Conservation (phyloP, 1,140 invertebrate species). For the Bombus huntii region DNA sequence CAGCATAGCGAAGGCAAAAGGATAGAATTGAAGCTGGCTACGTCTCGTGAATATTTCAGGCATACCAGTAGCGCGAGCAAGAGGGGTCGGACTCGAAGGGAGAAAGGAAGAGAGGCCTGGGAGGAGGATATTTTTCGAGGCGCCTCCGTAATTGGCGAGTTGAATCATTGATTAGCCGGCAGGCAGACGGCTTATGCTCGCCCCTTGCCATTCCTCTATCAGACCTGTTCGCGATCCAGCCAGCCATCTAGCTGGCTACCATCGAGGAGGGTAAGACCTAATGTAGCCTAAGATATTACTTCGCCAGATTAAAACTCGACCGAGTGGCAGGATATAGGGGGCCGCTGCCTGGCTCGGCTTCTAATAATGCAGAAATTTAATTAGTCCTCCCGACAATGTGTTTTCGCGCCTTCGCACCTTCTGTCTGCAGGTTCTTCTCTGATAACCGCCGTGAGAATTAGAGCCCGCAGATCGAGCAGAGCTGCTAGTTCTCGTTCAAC, state of each 20-base stretch:
- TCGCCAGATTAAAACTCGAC: conserved; percentile 71
- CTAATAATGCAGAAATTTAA: conserved; percentile 74
- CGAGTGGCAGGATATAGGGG: conserved; percentile 52
- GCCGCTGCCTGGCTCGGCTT: conserved; percentile 25
- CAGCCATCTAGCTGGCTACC: conserved; percentile 26
- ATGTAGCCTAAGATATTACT: conserved; percentile 76
- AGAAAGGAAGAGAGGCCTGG: conserved; percentile 15
- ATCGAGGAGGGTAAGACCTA: conserved; percentile 61
- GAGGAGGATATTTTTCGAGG: conserved; percentile 72
- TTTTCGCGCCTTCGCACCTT: conserved; percentile 60
- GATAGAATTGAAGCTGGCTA: conserved; percentile 59
- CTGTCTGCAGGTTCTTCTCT: not conserved
- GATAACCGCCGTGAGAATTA: not conserved
- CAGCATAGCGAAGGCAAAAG: conserved; percentile 7
- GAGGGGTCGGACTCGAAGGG: not conserved
- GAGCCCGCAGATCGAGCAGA: not conserved
- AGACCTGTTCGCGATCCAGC: conserved; percentile 50
- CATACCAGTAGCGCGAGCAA: conserved; percentile 22
- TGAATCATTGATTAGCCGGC: conserved; percentile 78
- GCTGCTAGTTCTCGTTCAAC: not conserved
- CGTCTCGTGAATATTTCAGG: conserved; percentile 71
- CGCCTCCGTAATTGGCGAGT: conserved; percentile 75
- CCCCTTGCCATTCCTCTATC: conserved; percentile 44
- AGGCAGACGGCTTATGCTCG: conserved; percentile 71
- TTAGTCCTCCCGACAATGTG: conserved; percentile 62